Conservation (phyloP, 1,140 invertebrate genomes). For the Drosophila santomea region DNA sequence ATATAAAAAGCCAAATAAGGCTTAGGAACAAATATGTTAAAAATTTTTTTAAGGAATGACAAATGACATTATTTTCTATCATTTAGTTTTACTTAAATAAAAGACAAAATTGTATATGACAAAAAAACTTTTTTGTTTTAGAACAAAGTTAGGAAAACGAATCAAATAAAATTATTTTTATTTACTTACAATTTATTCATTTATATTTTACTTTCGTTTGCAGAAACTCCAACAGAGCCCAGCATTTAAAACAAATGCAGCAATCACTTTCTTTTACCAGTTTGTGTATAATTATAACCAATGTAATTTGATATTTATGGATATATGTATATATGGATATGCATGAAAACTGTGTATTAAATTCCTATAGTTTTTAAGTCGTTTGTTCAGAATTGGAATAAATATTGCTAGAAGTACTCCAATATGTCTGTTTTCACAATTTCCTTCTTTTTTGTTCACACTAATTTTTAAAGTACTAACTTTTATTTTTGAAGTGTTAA, state of each 20-base stretch:
- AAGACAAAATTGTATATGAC: too few relatives aligned
- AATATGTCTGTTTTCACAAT: neutral
- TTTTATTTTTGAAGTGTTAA: too few relatives aligned
- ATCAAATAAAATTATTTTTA: neutral
- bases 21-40: too few relatives aligned
- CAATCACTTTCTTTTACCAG: conserved; percentile 6
- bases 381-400: conserved; percentile 11
- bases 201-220: conserved; percentile 16
- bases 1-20: too few relatives aligned
- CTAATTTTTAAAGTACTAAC: too few relatives aligned
- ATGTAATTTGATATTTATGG: neutral
- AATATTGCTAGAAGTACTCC: conserved; percentile 9
- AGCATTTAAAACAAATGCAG: conserved; percentile 37
- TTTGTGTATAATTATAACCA: conserved; percentile 3
- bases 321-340: neutral
- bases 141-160: neutral
- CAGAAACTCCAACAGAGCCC: conserved; percentile 33
- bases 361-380: conserved; percentile 2
- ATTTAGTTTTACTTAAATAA: too few relatives aligned
- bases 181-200: conserved; percentile 2
- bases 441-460: too few relatives aligned
- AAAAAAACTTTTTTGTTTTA: too few relatives aligned
- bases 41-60: too few relatives aligned
- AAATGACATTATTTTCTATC: too few relatives aligned
- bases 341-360: conserved; percentile 8